Base-by-base conservation (phyloP, 2,888 invertebrate species). In the Apodemia hepburni region DNA sequence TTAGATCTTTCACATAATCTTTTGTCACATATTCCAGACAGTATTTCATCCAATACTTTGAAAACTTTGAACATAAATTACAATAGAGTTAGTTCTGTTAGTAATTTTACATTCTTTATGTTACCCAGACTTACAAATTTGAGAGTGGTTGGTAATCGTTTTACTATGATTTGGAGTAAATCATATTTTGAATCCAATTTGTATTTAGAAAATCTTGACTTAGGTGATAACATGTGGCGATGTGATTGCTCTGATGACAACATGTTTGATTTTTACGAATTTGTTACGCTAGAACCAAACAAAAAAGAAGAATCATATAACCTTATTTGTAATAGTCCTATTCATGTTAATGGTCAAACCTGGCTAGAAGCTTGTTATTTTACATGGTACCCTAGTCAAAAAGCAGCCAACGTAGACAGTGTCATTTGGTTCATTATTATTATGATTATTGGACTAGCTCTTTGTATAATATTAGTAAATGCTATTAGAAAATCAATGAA, bases 211-310 rank as follows among this genome's bases (percentile, higher is more conserved):
- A 86, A 87, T 62, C 78, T 96, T n/a, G 90, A 93, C 74, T 76
- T 96, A 58, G 92, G 92, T 17, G 95, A 96, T 73, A 96, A 96
- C 79, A 94, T 95, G 69, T 96, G 96, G 96, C 90, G 94, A 65
- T 96, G 96, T 76, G 94, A 95, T 67, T 96, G 96, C 73, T 70
- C 79, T n/a, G 93, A 93, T 67, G 70, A 73, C 0, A 89, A 93
- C 27, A 93, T 96, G 77, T 87, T 92, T 62, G 88, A 92, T 11
- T 93, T 95, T 73, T 95, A 93, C 70, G 90, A 93, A 65, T 95
- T 86, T 75, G 74, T 96, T 15, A 93, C 92, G 1, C 77, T 91
- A 18, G 88, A 92, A 66, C 93, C 94, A 1, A 84, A 84, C 29
- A 94, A 92, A 74, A 92, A 91, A 60, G 87, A 84, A 70, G 85